Evolutionary conservation across 35 echinoderm and acorn worm genomes (phyloP).

Genomic region (Lytechinus pictus): DNA sequence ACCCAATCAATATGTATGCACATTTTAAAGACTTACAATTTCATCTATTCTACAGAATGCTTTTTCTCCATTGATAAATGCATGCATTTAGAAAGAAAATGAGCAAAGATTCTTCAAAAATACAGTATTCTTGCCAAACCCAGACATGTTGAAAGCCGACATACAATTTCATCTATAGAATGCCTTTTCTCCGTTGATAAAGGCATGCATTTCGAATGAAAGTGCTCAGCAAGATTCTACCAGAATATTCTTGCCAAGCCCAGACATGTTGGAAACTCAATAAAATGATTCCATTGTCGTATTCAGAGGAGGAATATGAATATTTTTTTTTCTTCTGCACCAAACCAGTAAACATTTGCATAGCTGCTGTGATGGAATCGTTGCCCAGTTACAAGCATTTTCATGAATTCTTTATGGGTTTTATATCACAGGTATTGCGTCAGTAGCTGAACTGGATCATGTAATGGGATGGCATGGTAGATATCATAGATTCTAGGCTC

Average conservation of each 20-base stretch:
- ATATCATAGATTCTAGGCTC: neutral
- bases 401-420: slow-evolving; percentile 11
- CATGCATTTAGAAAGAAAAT: too few species aligned
- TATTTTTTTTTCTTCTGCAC: neutral
- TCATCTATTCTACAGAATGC: too few species aligned
- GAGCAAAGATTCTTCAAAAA: too few species aligned
- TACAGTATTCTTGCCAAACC: too few species aligned
- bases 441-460: neutral
- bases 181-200: too few species aligned
- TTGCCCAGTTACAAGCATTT: neutral
- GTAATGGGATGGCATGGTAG: neutral
- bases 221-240: neutral
- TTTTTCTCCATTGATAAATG: too few species aligned
- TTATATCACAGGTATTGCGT: neutral
- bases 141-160: too few species aligned
- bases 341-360: neutral
- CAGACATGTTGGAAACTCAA: neutral
- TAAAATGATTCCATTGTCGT: neutral
- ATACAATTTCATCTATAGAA: too few species aligned
- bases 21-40: too few species aligned
- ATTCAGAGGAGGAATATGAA: neutral
- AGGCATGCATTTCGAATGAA: neutral
- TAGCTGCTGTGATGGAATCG: neutral
- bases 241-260: neutral
- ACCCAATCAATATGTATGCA: neutral